These are phyloP conservation scores for Meteorus colon DNA, from an alignment of 2,888 invertebrate genomes.

Conservation along the genomic window DNA sequence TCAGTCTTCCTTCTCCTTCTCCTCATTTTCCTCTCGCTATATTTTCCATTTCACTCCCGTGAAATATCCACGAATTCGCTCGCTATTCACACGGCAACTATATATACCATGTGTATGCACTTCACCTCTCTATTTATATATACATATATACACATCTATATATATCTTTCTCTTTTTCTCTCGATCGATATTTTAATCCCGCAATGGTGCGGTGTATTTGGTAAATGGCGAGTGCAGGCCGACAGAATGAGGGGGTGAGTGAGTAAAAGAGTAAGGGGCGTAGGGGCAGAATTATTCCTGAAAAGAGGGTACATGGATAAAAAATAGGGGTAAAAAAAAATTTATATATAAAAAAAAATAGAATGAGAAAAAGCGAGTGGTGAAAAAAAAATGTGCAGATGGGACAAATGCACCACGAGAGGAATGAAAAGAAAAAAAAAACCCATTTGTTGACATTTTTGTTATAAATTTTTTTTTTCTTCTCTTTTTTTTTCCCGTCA, in stretches of 20 bases:
- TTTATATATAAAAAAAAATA: background rate
- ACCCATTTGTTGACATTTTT: conserved; percentile 15
- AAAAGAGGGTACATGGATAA: conserved; percentile 22
- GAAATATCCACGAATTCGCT: conserved; percentile 37
- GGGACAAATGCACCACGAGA: background rate
- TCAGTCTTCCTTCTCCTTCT: conserved; percentile 19
- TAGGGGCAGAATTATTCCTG: conserved; percentile 15
- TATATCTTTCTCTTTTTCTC: conserved; percentile 53
- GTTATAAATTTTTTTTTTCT: background rate
- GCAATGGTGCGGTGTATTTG: conserved; percentile 72
- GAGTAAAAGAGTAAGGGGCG: background rate
- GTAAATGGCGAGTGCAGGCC: conserved; percentile 53
- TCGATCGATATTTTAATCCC: conserved; percentile 73
- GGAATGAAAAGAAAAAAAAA: conserved; percentile 1
- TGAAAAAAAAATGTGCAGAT: background rate
- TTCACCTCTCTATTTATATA: background rate
- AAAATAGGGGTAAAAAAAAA: background rate
- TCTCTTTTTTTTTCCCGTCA: background rate
- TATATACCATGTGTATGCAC: conserved; percentile 12
- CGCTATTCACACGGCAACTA: conserved; percentile 33
- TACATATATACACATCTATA: background rate
- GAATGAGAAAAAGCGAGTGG: background rate
- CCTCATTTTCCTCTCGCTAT: background rate
- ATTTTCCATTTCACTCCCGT: conserved; percentile 31
- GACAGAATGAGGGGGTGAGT: background rate